Conservation (phyloP, 2,113 vertebrate genomes). For the Alouatta palliata region DNA sequence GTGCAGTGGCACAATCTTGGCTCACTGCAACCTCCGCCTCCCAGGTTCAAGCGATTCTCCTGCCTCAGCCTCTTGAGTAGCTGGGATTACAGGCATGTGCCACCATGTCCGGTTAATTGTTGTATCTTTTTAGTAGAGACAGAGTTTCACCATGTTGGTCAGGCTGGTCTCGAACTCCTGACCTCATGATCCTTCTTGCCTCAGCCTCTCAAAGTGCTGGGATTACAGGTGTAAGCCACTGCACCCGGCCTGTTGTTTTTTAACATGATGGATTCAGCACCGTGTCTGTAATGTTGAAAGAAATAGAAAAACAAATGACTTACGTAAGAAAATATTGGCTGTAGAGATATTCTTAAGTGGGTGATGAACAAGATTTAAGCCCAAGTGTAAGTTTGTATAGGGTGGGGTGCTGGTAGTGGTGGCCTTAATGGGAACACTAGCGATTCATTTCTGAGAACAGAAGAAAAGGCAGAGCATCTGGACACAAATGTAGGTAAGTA, state of each 20-base stretch:
- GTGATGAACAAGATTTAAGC: neutral
- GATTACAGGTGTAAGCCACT: too few relatives aligned
- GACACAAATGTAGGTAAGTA: neutral
- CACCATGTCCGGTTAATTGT: too few relatives aligned
- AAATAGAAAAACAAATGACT: neutral
- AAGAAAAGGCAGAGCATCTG: neutral
- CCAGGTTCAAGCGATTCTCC: too few relatives aligned
- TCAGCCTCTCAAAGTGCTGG: too few relatives aligned
- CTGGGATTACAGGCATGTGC: too few relatives aligned
- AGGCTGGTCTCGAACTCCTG: too few relatives aligned
- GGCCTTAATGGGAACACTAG: neutral
- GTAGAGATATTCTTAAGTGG: neutral
- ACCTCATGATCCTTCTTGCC: too few relatives aligned
- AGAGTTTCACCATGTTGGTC: too few relatives aligned
- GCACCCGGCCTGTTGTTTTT: neutral
- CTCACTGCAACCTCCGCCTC: too few relatives aligned
- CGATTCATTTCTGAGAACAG: neutral
- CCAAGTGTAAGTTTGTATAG: neutral
- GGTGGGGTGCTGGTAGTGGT: neutral
- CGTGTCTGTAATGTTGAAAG: neutral
- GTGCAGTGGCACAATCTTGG: too few relatives aligned
- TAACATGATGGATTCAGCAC: neutral
- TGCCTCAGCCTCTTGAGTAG: too few relatives aligned
- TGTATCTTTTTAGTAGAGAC: too few relatives aligned
- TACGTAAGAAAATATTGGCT: neutral